Evolutionary conservation across 2,113 vertebrate genomes (phyloP), one percentile per base, ranked within the genome.

Genomic region (Paraplagusia blochii): DNA sequence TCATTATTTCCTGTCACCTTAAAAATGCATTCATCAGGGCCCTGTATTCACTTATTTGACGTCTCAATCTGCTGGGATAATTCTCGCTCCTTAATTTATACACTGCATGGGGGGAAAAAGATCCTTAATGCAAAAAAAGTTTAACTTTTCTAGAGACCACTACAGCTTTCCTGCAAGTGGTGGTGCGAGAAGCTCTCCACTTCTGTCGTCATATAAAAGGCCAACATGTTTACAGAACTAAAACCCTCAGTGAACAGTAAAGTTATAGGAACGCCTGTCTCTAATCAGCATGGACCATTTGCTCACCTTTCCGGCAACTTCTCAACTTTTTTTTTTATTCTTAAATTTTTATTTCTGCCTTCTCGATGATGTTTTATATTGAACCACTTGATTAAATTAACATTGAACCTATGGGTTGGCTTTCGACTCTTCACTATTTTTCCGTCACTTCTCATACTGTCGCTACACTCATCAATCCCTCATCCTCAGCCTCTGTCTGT

Each of bases 361-460:
- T 72, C 82, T 6, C 79, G 55, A 80, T 73, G 62, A 68, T 78
- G 69, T 87, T 86, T 88, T 83, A 52, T 85, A 85, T 80, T 34
- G 17, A 83, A 73, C 72, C 68, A 59, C 63, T 66, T 57, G 3
- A 81, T 85, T 82, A 87, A 85, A 87, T 84, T 36, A 84, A 77
- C 34, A 68, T 62, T n/a, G 80, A 78, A 58, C 59, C 11, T 47
- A 0, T 13, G 55, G 55, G 55, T 35, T 58, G 72, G 55, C 52
- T 75, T 71, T 29, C 46, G 72, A n/a, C 65, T 83, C 56, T 70
- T 79, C 43, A 58, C 51, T 80, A 1, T 35, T 54, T 7, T 16
- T 39, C 57, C 63, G 35, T 45, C 33, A 29, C 6, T 29, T 0
- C 14, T 44, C 36, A 2, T 44, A 39, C 14, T 35, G 17, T 7